phyloP scores from a whole-genome alignment of 64 coral and sea anemone species.

The Porites lutea region DNA sequence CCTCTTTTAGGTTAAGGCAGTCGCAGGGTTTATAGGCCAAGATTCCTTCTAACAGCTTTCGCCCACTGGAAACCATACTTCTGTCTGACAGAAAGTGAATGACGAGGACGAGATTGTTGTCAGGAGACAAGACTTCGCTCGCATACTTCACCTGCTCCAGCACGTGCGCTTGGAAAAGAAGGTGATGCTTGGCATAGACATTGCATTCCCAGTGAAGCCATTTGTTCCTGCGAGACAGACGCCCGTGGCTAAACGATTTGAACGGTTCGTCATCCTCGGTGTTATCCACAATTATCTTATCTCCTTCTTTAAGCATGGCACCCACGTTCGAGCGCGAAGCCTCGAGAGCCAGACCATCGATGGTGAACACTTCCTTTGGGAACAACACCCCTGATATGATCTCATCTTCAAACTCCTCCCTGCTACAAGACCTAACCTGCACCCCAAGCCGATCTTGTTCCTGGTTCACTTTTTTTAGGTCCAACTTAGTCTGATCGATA shows the following conservation, averaged over 20 bases:
- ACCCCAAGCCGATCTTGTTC: background rate
- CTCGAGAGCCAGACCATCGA: constrained; percentile 2
- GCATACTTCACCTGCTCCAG: constrained; percentile 27
- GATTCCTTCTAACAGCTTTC: constrained; percentile 19
- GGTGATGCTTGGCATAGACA: background rate
- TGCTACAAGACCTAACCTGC: constrained; percentile 18
- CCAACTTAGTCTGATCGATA: background rate
- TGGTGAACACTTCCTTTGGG: constrained; percentile 28
- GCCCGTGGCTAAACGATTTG: constrained; percentile 16
- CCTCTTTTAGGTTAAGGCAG: constrained; percentile 20
- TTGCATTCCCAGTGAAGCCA: constrained; percentile 26
- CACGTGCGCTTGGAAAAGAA: constrained; percentile 28
- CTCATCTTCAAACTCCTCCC: constrained; percentile 38
- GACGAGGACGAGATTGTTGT: background rate
- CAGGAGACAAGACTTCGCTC: background rate
- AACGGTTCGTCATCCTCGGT: constrained; percentile 37
- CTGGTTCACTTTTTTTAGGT: constrained; percentile 4
- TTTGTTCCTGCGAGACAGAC: background rate
- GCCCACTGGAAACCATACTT: constrained; percentile 3
- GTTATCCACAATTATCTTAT: constrained; percentile 1
- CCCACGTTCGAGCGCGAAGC: constrained; percentile 4
- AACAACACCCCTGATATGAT: constrained; percentile 31
- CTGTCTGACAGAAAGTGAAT: constrained; percentile 32
- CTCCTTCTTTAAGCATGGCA: constrained; percentile 13
- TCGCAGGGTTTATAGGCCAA: constrained; percentile 24